Base-by-base conservation (phyloP, 2,113 vertebrate genomes). In the Vidua macroura region DNA sequence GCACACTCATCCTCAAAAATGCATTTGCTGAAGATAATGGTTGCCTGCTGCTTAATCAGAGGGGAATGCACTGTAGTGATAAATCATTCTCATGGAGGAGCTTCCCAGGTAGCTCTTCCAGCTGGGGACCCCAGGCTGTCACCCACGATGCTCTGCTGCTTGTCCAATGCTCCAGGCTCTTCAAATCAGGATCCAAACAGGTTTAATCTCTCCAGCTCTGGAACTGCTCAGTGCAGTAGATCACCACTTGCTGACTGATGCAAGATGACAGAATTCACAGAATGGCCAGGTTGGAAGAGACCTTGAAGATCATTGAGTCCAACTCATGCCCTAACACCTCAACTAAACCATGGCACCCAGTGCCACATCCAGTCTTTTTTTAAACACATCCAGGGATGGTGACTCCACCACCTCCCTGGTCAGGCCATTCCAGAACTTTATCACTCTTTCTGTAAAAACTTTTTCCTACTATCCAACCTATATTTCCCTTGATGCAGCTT, bases 21-120 rank as follows among this genome's bases (percentile, higher is more conserved):
- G 21, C 20, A 31, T 76, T 46, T 83, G 41, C 88, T 83, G 75
- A 75, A 80, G 59, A 78, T 74, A 48, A 74, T 51, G 41, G 25
- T n/a, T 93, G 68, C 48, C 64, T 86, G 72, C 64, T 92, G 76
- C 64, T 88, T 51, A 88, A 92, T 86, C 64, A 88, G 86, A 59
- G 31, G 23, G 20, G 67, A 87, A 84, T 22, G 35, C 20, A 77
- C 19, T 74, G 16, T 23, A 67, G 39, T 48, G 44, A 81, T 59
- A 77, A 93, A 94, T 87, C 21, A 81, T 55, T 72, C 37, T 27
- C 8, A 2, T 15, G 28, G 46, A 93, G 55, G 39, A 77, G 23
- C 33, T 78, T 63, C 48, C 39, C 48, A 63, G 68, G 27, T 1
- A 1, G 10, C 8, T 44, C 6, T 73, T 55, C 37, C 79, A 90